Base-by-base conservation (phyloP, 2,113 vertebrate genomes). In the Litocranius walleri region DNA sequence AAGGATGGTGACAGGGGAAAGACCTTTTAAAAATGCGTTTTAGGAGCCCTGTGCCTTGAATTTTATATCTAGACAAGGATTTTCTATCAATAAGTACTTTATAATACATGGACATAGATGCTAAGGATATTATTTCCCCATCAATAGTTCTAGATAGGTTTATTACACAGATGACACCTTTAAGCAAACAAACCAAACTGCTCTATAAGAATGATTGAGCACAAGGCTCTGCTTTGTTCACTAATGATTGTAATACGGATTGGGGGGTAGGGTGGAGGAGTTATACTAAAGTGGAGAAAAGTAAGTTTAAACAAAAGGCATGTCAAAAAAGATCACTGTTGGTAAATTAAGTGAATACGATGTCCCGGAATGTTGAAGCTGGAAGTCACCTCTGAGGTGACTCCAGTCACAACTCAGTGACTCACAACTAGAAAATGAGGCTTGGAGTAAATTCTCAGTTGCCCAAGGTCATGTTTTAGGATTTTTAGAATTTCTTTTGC, bases 351-450 rank as follows among this genome's bases (percentile, higher is more conserved):
- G 25, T 86, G 36, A 85, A 7, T 43, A 54, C 67, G 23, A 30
- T 93, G 0, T 88, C 81, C 56, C 13, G 36, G 57, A 94, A 50
- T 88, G 74, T 67, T 83, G 21, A 48, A 36, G 11, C 74, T 96
- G 80, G 52, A 89, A 80, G 80, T 78, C 94, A 78, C 62, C 14
- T 85, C 15, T 13, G 8, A 19, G 52, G 59, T 40, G 19, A 48
- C 45, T 82, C 30, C 12, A 6, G 11, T 86, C n/a, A n/a, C n/a
- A n/a, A n/a, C n/a, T n/a, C n/a, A n/a, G n/a, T n/a, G n/a, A n/a
- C 95, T 89, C 96, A 89, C 64, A 74, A 19, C 48, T 36, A 29
- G 62, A 90, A 96, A 90, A 87, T 71, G 50, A 94, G 89, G 89
- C 64, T 64, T 45, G 27, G 23, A 90, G 56, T 81, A 93, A 83